phyloP scores from a whole-genome alignment of 2,888 invertebrate species.

The Tachina lurida region DNA sequence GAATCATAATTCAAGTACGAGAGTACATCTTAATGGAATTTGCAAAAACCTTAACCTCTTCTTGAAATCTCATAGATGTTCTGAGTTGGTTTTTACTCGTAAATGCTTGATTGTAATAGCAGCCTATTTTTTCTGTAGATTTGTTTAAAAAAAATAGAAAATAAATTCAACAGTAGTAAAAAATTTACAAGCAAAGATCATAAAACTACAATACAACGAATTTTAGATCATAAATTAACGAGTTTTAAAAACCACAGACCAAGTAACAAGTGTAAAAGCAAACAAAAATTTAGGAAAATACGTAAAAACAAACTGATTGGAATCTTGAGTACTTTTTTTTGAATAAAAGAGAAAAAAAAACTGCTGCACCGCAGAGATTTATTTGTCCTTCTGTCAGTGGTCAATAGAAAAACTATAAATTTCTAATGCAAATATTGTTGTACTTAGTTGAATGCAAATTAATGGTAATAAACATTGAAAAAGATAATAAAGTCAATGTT shows the following conservation, averaged over 20 bases:
- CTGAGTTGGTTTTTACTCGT: conserved; percentile 22
- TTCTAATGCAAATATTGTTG: conserved; percentile 51
- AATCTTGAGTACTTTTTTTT: conserved; percentile 72
- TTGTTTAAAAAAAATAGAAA: conserved; percentile 35
- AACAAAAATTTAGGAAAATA: conserved; percentile 47
- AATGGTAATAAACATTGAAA: conserved; percentile 64
- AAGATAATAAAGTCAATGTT: conserved; percentile 49
- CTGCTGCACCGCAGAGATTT: conserved; percentile 72
- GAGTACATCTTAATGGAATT: conserved; percentile 38
- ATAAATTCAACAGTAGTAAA: conserved; percentile 51
- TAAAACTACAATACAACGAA: conserved; percentile 39
- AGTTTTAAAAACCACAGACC: conserved; percentile 39
- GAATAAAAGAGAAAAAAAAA: conserved; percentile 37
- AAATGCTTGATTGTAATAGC: neutral
- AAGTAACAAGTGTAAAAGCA: conserved; percentile 41
- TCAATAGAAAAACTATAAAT: conserved; percentile 79
- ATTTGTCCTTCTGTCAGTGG: conserved; percentile 82
- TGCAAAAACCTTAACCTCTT: conserved; percentile 72
- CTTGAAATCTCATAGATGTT: conserved; percentile 54
- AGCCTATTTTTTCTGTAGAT: conserved; percentile 5
- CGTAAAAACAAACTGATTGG: conserved; percentile 43
- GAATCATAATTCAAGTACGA: conserved; percentile 53
- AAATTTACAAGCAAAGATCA: conserved; percentile 52
- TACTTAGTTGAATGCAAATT: conserved; percentile 46
- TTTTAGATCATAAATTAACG: conserved; percentile 63